Evolutionary conservation across 2,888 invertebrate genomes (phyloP).

Genomic region (Noctuana brunneofusca): DNA sequence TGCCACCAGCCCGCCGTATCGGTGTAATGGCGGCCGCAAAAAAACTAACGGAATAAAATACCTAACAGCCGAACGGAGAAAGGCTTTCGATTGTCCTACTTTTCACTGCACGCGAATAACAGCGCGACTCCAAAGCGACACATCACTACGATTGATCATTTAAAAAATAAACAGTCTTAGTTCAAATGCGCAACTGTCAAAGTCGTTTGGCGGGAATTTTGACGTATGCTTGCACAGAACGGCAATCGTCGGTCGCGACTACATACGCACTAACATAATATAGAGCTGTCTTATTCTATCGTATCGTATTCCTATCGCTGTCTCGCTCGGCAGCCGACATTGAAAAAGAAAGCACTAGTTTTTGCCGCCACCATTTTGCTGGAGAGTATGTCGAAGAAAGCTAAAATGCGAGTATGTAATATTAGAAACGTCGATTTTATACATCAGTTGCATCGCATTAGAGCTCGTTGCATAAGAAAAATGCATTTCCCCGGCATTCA

Average conservation of each 20-base stretch:
- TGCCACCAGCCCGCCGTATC: constrained; percentile 75
- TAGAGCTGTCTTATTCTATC: constrained; percentile 58
- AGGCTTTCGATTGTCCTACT: constrained; percentile 83
- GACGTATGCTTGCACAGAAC: constrained; percentile 59
- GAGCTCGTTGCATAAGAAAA: constrained; percentile 78
- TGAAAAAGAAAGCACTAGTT: constrained; percentile 80
- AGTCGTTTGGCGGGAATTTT: constrained; percentile 59
- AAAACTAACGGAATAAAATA: constrained; percentile 83
- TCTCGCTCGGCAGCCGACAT: constrained; percentile 66
- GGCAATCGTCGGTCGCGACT: constrained; percentile 56
- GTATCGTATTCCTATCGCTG: constrained; percentile 44
- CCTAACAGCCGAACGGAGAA: constrained; percentile 78
- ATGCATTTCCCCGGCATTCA: constrained; percentile 67
- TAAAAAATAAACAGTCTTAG: constrained; percentile 58
- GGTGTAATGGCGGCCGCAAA: constrained; percentile 79
- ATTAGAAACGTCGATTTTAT: constrained; percentile 76
- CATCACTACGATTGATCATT: constrained; percentile 54
- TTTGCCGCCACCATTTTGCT: constrained; percentile 71
- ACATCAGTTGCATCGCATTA: constrained; percentile 70
- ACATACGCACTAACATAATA: constrained; percentile 61
- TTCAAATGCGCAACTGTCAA: constrained; percentile 54
- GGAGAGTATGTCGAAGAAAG: constrained; percentile 80
- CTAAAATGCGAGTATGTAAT: constrained; percentile 77
- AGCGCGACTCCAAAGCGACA: constrained; percentile 59
- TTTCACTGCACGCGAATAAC: constrained; percentile 76